Evolutionary conservation across 2,797 vertebrate species (phyloP), one percentile per base, ranked within the genome.

Genomic region (Pantherophis alleghaniensis): DNA sequence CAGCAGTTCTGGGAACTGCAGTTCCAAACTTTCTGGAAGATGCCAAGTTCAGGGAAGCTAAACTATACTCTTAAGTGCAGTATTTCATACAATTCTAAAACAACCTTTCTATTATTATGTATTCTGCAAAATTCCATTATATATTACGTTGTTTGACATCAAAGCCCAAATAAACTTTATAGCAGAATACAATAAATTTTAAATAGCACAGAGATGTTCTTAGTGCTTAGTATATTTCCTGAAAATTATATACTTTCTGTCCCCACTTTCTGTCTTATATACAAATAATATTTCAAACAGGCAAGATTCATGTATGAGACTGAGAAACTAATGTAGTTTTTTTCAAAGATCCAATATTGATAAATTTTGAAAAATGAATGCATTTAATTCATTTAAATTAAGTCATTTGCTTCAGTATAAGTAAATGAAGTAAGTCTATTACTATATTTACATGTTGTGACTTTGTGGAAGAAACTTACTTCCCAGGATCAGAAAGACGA

Each of bases 1-100:
- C 22, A 47, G 37, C 1, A 24, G 74, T 79, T 79, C 74, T 79
- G 37, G 37, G 74, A 79, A 47, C 12, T 22, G 20, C 37, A 79
- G 18, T 47, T 83, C 20, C 42, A 83, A 83, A 83, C 22, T 83
- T 83, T 47, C 42, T 83, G 32, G 20, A 83, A 37, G 16, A 74
- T 20, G 7, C 32, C 16, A 37, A 24, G 20, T 83, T 83, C 74
- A 47, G 79, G 20, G 22, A 83, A 83, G 37, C 79, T 83, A 47
- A 83, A 83, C 37, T 47, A 83, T 10, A 47, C 42, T 83, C 10
- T 47, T 47, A 97, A 95, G 95, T 93, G 90, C 91, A 26, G 93
- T 94, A 93, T 96, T 93, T 91, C 96, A 93, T 94, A 96, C 91
- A 94, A 91, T 92, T 94, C 56, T 92, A 95, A 95, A 95, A 93